phyloP scores from a whole-genome alignment of 2,113 vertebrate species.

The Paradoxurus hermaphroditus region DNA sequence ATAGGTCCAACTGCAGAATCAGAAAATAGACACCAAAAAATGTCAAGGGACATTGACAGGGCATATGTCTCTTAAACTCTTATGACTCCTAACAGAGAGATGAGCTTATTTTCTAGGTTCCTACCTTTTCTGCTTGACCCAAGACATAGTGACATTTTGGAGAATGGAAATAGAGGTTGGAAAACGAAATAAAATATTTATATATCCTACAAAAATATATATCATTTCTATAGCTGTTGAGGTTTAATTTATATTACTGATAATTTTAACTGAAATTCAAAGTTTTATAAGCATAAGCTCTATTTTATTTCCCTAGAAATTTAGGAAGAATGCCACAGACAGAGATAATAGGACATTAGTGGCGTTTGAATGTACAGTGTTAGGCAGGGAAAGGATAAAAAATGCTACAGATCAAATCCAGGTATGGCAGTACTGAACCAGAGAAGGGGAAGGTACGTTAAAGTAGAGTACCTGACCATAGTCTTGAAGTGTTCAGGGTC shows the following conservation, averaged over 20 bases:
- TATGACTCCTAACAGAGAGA: not conserved
- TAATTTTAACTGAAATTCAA: not conserved
- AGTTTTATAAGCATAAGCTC: not conserved
- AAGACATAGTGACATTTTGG: not conserved
- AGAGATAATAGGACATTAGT: not conserved
- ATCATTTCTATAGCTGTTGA: not conserved
- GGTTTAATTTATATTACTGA: not conserved
- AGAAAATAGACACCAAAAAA: not conserved
- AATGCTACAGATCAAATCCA: not conserved
- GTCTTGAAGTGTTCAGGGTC: not conserved
- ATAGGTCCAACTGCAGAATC: not conserved
- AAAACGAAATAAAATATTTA: not conserved
- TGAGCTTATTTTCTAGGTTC: not conserved
- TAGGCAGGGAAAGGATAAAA: not conserved
- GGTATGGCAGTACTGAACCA: not conserved
- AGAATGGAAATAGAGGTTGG: not conserved
- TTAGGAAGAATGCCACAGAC: not conserved
- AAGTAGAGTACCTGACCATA: not conserved
- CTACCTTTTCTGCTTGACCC: not conserved
- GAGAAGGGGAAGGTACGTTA: not conserved
- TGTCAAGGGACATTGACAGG: not conserved
- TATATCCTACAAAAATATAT: not conserved
- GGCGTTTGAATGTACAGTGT: fast-evolving
- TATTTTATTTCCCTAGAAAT: not conserved
- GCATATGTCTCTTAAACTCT: not conserved